Evolutionary conservation across 2,888 invertebrate species (phyloP), one percentile per base, ranked within the genome.

Genomic region (Opisthograptis luteolata): DNA sequence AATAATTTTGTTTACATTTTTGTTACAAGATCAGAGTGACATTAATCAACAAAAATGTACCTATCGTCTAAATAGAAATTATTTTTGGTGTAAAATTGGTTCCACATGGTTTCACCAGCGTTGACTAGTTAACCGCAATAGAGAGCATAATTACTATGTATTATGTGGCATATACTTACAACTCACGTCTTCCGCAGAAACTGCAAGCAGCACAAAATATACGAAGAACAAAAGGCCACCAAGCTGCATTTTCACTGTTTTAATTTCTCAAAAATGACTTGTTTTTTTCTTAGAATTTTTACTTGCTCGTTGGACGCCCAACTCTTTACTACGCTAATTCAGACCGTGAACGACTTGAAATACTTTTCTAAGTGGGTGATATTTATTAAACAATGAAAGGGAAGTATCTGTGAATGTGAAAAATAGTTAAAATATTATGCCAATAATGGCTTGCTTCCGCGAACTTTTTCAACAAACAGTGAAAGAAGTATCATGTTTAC

Each of bases 141-240:
- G n/a, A n/a, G n/a, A n/a, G n/a, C n/a, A n/a, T n/a, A n/a, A n/a
- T n/a, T n/a, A n/a, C n/a, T n/a, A n/a, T n/a, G n/a, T n/a, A n/a
- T n/a, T n/a, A n/a, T n/a, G n/a, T n/a, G n/a, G n/a, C n/a, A n/a
- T n/a, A 20, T 50, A 87, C 89, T 89, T 64, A 89, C 89, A 89
- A 64, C 87, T 89, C 2, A 87, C 83, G 42, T 89, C 89, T 51
- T 89, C 89, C 5, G 85, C 81, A 35, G 68, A 68, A 24, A 73
- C 64, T 0, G 71, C 66, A 3, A 82, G 75, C 14, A 81, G 24
- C 28, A 75, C 60, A 17, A 79, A 45, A 57, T 74, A 81, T 1
- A 77, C 36, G 13, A 81, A 57, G 40, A 80, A 70, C 44, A 83
- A 24, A 0, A 86, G 27, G 5, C 61, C 63, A 45, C 60, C 60